phyloP scores from a whole-genome alignment of 2,797 vertebrate species.

The Sebastes minor region DNA sequence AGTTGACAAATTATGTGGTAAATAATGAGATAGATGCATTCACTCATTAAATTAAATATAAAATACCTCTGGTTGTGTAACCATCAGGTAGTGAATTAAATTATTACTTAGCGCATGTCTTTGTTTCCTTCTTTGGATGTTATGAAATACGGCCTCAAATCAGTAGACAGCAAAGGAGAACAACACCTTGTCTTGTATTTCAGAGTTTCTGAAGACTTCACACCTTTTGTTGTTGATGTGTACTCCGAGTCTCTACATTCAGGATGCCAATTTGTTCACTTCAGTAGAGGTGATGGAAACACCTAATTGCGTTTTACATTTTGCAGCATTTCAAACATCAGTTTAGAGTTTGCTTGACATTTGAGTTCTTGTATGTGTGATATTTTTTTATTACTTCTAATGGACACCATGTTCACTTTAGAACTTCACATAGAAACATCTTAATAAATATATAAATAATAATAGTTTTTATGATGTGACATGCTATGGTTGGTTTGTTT shows the following conservation, averaged over 20 bases:
- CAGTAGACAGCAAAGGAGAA: neutral
- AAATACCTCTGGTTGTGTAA: neutral
- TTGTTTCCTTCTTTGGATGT: neutral
- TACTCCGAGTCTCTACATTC: neutral
- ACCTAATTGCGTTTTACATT: conserved; percentile 12
- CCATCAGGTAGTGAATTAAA: neutral
- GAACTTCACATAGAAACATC: neutral
- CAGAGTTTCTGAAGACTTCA: conserved; percentile 1
- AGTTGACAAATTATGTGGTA: neutral
- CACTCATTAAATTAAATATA: neutral
- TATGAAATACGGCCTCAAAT: neutral
- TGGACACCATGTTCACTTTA: neutral
- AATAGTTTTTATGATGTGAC: neutral
- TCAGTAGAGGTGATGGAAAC: conserved; percentile 16
- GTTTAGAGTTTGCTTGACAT: neutral
- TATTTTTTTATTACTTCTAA: neutral
- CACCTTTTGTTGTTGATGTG: neutral
- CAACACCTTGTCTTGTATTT: neutral
- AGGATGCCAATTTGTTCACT: conserved; percentile 22
- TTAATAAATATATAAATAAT: neutral
- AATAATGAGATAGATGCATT: neutral
- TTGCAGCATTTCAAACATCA: conserved; percentile 3
- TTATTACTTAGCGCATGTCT: neutral
- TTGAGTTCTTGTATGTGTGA: neutral
- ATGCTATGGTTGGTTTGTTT: neutral